phyloP scores from a whole-genome alignment of 2,888 invertebrate genomes.

The Brachyptera risi region DNA sequence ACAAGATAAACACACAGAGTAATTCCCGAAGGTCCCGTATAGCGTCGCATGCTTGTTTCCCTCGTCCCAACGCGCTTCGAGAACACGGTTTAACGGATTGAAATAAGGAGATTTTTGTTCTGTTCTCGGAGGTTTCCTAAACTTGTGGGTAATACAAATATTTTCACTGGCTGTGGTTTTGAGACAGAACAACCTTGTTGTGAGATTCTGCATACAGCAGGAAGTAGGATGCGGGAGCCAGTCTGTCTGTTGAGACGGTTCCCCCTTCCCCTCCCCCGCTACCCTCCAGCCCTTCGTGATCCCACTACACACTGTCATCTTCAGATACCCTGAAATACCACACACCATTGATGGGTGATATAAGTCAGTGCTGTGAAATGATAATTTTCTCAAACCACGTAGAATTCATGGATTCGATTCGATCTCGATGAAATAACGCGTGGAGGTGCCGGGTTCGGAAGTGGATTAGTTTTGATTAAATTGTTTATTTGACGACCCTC shows the following conservation, averaged over 20 bases:
- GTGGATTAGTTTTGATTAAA: too few species aligned
- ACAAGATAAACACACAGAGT: constrained; percentile 21
- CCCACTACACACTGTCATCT: too few species aligned
- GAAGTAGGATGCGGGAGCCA: constrained; percentile 9
- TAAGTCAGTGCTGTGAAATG: too few species aligned
- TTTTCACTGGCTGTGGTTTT: constrained; percentile 18
- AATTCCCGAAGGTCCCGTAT: not conserved
- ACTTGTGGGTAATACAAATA: constrained; percentile 14
- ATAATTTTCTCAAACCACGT: too few species aligned
- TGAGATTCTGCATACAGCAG: constrained; percentile 9
- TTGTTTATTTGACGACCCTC: too few species aligned
- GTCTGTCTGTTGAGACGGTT: constrained; percentile 2
- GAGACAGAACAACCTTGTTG: constrained; percentile 12
- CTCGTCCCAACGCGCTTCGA: not conserved
- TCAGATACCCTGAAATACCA: too few species aligned
- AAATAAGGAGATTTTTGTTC: not conserved
- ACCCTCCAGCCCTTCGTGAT: not conserved
- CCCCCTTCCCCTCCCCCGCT: not conserved
- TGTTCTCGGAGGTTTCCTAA: not conserved
- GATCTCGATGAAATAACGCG: too few species aligned
- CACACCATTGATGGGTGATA: too few species aligned
- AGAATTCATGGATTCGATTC: too few species aligned
- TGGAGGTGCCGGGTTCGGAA: too few species aligned
- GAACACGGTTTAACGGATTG: too few species aligned
- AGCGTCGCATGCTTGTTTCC: constrained; percentile 3